phyloP scores from a whole-genome alignment of 1,140 invertebrate genomes.

The Trichoplusia ni region DNA sequence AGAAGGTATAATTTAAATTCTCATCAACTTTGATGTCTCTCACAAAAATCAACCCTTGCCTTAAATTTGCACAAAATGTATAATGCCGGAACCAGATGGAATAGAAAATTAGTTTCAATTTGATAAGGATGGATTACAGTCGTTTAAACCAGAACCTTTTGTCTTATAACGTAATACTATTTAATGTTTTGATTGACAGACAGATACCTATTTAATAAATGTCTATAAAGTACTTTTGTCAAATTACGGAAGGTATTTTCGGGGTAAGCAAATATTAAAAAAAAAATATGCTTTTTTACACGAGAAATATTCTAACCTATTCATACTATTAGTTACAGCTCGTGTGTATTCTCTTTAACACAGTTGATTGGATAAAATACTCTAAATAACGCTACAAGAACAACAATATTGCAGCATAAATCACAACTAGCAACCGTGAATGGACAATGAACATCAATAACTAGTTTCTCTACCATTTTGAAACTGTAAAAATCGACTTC shows the following conservation, averaged over 20 bases:
- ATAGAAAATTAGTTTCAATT: constrained; percentile 42
- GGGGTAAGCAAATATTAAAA: no score
- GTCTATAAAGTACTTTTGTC: no score
- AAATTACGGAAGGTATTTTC: no score
- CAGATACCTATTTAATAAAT: constrained; percentile 10
- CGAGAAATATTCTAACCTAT: no score
- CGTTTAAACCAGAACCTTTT: constrained; percentile 25
- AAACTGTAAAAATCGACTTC: constrained; percentile 3
- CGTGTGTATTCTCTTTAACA: no score
- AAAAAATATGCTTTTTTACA: no score
- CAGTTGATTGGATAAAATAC: no score
- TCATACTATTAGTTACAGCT: no score
- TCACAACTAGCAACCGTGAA: no score
- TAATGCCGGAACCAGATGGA: constrained; percentile 35
- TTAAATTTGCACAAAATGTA: constrained; percentile 39
- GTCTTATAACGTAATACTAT: constrained; percentile 19
- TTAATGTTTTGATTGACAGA: constrained; percentile 7
- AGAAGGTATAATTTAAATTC: constrained; percentile 40
- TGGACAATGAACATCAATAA: background rate
- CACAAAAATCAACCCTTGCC: constrained; percentile 40
- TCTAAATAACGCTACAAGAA: no score
- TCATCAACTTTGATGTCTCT: constrained; percentile 46
- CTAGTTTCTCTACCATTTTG: no score
- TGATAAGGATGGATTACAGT: constrained; percentile 37
- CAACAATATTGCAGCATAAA: no score